Evolutionary conservation across 2,888 invertebrate genomes (phyloP).

Genomic region (Tenthredo distinguenda): DNA sequence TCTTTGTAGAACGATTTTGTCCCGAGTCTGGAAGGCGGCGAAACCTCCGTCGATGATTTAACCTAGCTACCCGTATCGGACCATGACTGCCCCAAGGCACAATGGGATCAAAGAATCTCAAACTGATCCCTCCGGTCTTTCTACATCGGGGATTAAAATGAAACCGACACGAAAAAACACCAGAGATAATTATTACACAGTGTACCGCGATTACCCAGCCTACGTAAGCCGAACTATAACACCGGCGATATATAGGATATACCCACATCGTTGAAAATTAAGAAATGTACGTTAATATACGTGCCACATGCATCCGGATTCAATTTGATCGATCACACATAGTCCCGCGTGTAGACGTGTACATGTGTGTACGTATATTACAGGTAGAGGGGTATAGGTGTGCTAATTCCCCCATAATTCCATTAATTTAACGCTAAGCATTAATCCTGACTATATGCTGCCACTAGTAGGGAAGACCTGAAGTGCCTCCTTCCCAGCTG

Average conservation of each 20-base stretch:
- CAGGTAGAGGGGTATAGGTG: neutral
- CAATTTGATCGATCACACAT: too few relatives aligned
- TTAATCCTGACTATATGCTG: neutral
- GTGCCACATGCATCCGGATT: too few relatives aligned
- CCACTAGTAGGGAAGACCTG: neutral
- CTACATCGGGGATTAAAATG: slow-evolving; percentile 60
- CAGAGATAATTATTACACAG: slow-evolving; percentile 5
- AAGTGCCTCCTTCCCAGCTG: neutral
- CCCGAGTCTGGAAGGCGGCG: slow-evolving; percentile 82
- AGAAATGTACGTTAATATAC: too few relatives aligned
- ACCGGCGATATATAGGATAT: too few relatives aligned
- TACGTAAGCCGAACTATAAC: too few relatives aligned
- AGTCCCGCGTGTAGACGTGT: neutral
- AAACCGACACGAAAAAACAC: neutral
- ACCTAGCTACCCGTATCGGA: slow-evolving; percentile 57
- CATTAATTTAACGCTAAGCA: neutral
- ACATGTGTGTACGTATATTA: neutral
- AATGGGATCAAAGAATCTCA: slow-evolving; percentile 66
- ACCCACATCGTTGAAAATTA: too few relatives aligned
- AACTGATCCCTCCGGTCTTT: slow-evolving; percentile 74
- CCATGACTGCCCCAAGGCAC: slow-evolving; percentile 82
- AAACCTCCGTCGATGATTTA: slow-evolving; percentile 58
- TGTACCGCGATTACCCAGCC: neutral
- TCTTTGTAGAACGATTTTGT: slow-evolving; percentile 73
- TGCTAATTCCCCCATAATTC: neutral